Evolutionary conservation across 2,888 invertebrate genomes (phyloP), one percentile per base, ranked within the genome.

Genomic region (Erebia ligea): DNA sequence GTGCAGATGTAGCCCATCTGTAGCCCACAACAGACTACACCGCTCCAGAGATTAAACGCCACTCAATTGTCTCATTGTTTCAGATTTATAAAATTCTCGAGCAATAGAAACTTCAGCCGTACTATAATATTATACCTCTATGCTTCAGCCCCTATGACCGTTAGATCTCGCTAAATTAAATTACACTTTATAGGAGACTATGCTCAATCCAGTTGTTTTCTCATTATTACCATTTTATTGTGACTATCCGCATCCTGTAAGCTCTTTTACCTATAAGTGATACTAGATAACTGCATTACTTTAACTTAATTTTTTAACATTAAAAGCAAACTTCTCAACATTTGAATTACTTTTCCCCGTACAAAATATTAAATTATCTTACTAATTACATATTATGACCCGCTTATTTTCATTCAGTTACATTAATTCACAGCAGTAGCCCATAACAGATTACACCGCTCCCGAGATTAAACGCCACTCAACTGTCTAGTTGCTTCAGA

Each of bases 381-480:
- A 17, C 2, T 25, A 25, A 34, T 6, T 34, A 34, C 6, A 52
- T 52, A 17, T 45, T 42, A 62, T 11, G 42, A 45, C 21, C 6
- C 34, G 34, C 34, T 34, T 34, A 6, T 34, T 34, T 34, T 34
- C 34, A 6, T 34, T 34, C 6, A 34, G 34, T 34, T 6, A 34
- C 34, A 34, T 34, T 34, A 6, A 34, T 34, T 5, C 34, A 6
- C 34, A 34, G 42, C 11, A 40, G 40, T 61, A 62, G 61, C 45
- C 48, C 61, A 40, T 15, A 21, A 56, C 15, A 15, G 40, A 19
- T 56, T 21, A 40, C 65, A 15, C 5, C 2, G 19, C 57, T 50
- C 67, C 25, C n/a, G 48, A 63, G 56, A 54, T 63, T 45, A 63
- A 56, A 52, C 48, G 68, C n/a, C 68, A 63, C 62, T 68, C 56